These are phyloP conservation scores for Hippolais icterina DNA, from an alignment of 2,113 vertebrate species.

Conservation along the genomic window DNA sequence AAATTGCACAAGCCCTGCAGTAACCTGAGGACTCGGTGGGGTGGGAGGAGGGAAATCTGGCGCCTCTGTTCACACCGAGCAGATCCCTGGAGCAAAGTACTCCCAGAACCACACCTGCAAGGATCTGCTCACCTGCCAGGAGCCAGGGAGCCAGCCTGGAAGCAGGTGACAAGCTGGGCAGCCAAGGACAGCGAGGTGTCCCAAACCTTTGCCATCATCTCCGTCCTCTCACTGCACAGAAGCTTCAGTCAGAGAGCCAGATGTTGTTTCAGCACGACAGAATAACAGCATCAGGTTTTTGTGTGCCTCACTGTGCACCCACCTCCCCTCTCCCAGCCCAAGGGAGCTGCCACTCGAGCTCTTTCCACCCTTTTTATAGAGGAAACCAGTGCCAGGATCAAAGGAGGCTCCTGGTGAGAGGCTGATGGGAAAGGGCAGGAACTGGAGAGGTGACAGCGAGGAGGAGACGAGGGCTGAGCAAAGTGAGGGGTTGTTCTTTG, in stretches of 20 bases:
- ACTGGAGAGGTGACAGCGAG: background rate
- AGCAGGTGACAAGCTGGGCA: background rate
- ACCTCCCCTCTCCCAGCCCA: background rate
- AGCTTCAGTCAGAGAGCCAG: background rate
- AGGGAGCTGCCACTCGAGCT: background rate
- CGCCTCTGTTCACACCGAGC: accelerated
- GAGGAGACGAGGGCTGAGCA: background rate
- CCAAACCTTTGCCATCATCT: background rate
- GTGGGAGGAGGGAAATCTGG: background rate
- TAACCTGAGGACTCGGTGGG: background rate
- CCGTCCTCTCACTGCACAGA: accelerated
- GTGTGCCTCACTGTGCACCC: background rate
- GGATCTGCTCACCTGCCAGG: background rate
- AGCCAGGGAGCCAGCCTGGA: background rate
- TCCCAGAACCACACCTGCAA: background rate
- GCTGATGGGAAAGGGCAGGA: background rate
- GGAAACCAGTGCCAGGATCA: background rate
- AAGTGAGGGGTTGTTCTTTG: background rate
- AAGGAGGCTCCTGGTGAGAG: background rate
- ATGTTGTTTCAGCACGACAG: background rate
- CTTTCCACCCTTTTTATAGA: background rate
- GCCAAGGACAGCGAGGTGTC: background rate
- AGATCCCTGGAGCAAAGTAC: background rate
- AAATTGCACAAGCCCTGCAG: background rate
- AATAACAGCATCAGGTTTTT: background rate